Evolutionary conservation across 2,888 invertebrate genomes (phyloP).

Genomic region (Podotricha telesiphe): DNA sequence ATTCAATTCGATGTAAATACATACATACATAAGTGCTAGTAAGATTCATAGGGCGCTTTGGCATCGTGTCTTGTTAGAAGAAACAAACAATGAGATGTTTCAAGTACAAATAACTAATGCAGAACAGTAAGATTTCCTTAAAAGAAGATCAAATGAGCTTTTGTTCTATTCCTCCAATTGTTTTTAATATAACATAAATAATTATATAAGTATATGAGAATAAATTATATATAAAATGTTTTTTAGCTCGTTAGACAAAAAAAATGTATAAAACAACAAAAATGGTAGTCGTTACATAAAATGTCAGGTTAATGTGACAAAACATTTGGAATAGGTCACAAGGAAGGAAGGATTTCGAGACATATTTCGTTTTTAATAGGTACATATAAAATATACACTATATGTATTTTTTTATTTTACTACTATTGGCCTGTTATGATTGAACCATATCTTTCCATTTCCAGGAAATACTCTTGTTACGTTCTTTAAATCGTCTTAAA

Average conservation of each 20-base stretch:
- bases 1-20: slow-evolving; percentile 25
- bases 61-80: slow-evolving; percentile 29
- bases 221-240: neutral
- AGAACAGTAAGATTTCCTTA: slow-evolving; percentile 24
- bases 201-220: neutral
- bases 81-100: slow-evolving; percentile 29
- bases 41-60: slow-evolving; percentile 26
- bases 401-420: slow-evolving; percentile 15
- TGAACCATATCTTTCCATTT: slow-evolving; percentile 53
- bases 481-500: slow-evolving; percentile 76
- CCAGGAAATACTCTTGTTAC: slow-evolving; percentile 79
- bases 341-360: slow-evolving; percentile 17
- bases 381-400: slow-evolving; percentile 2
- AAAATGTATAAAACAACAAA: neutral
- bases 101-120: slow-evolving; percentile 27
- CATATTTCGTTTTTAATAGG: neutral
- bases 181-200: slow-evolving; percentile 5
- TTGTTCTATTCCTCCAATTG: slow-evolving; percentile 21
- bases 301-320: neutral
- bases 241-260: neutral
- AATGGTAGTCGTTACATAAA: neutral
- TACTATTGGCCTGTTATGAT: slow-evolving; percentile 19
- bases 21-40: slow-evolving; percentile 20
- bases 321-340: neutral
- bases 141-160: slow-evolving; percentile 26